phyloP scores from a whole-genome alignment of 2,113 vertebrate species.

The Emydura subglobosa region DNA sequence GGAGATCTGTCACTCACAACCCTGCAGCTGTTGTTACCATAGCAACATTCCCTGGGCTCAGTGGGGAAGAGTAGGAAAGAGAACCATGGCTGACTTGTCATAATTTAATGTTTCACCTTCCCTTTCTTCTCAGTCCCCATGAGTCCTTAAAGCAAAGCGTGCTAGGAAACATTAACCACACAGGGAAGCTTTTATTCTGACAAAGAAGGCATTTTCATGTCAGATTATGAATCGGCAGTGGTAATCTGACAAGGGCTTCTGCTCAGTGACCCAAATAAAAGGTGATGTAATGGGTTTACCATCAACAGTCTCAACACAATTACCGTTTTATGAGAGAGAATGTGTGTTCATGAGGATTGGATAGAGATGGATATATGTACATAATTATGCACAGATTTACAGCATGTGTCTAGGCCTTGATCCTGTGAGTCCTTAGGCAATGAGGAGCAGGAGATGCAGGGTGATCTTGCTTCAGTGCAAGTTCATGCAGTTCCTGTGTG shows the following conservation, averaged over 20 bases:
- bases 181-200: background rate
- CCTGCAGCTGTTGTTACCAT: conserved; percentile 68
- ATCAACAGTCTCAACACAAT: background rate
- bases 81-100: conserved; percentile 14
- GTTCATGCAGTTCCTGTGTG: background rate
- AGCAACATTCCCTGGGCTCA: conserved; percentile 48
- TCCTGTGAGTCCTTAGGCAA: background rate
- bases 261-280: background rate
- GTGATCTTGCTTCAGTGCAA: background rate
- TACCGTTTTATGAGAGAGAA: background rate
- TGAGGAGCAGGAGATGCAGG: background rate
- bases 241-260: background rate
- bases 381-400: fast-evolving
- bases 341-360: background rate
- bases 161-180: background rate
- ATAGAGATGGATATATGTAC: background rate
- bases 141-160: background rate
- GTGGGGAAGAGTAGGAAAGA: background rate
- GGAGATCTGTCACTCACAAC: conserved; percentile 63
- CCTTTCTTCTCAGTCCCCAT: background rate
- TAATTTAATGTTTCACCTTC: background rate
- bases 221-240: background rate
- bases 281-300: background rate
- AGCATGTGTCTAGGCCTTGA: background rate
- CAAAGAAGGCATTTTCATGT: conserved; percentile 23